Base-by-base conservation (phyloP, 1,140 invertebrate genomes). In the Pristionchus pacificus region DNA sequence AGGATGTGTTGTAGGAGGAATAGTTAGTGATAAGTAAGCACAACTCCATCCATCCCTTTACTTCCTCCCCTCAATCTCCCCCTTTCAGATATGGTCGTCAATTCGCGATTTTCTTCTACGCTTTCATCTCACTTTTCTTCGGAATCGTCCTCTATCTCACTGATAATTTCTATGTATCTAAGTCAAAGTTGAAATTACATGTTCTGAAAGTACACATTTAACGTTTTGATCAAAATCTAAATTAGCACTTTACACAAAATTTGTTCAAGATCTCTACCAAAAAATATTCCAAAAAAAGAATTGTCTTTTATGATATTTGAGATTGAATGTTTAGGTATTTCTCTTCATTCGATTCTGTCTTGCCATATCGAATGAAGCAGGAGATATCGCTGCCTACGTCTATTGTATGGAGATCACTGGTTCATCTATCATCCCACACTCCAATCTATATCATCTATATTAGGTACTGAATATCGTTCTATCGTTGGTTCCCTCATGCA, bases 391-490 rank as follows among this genome's bases (percentile, higher is more conserved):
- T 24, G 76, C 76, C 10, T 77, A 77, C 60, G 76, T 78, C 28
- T 58, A 77, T 25, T 77, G 76, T 70, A 82, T 82, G 80, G 80
- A 81, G 68, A 79, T 83, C 29, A 81, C 80, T 13, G 80, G 80
- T 78, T 27, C 25, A 57, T 66, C 15, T 1, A 33, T 55, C 55
- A 27, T 30, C 14, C n/a, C 14, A 49, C 33, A 14, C 60, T 31
- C 29, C 10, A 49, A 6, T 49, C 38, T 10, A 49, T 49, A 19
- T 6, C 31, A 15, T 3, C 6, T 61, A n/a, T 69, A 3, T 64
- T n/a, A 70, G 68, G 68, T 3, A 67, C 64, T 10, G 72, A 72
- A 49, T 74, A 74, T 28, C 32, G 73, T 14, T 72, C 73, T 1
- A 74, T 74, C 13, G 69, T 74, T 14, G 73, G 73, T 28, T 71